These are phyloP conservation scores for Colletes latitarsis DNA, from an alignment of 1,140 invertebrate species.

Conservation along the genomic window DNA sequence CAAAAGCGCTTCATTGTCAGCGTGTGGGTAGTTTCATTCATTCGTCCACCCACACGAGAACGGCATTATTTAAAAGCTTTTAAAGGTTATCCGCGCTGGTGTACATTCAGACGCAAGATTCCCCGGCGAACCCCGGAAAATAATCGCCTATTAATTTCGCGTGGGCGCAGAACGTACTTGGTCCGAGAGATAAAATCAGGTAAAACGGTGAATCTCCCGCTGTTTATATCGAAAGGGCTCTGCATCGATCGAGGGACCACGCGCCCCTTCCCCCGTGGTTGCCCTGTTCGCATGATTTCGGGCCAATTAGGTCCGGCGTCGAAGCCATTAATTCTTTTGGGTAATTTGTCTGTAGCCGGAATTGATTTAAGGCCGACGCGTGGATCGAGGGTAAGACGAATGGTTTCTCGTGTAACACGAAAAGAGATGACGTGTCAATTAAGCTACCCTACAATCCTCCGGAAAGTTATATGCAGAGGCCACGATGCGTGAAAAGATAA, in stretches of 20 bases:
- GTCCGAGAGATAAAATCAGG: slow-evolving; percentile 47
- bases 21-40: slow-evolving; percentile 65
- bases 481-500: slow-evolving; percentile 44
- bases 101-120: background rate
- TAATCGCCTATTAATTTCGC: slow-evolving; percentile 58
- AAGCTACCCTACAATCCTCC: slow-evolving; percentile 62
- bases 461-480: slow-evolving; percentile 54
- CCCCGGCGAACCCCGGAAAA: slow-evolving; percentile 37
- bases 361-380: slow-evolving; percentile 66
- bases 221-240: slow-evolving; percentile 30
- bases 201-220: slow-evolving; percentile 46
- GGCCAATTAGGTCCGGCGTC: slow-evolving; percentile 62
- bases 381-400: slow-evolving; percentile 66
- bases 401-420: slow-evolving; percentile 35
- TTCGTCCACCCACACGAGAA: slow-evolving; percentile 54
- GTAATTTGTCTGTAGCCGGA: slow-evolving; percentile 63
- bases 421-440: slow-evolving; percentile 67
- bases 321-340: slow-evolving; percentile 69
- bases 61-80: slow-evolving; percentile 48
- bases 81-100: slow-evolving; percentile 54
- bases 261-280: background rate
- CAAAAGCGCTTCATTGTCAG: slow-evolving; percentile 66
- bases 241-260: slow-evolving; percentile 25
- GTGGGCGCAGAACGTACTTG: slow-evolving; percentile 54
- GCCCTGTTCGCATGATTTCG: slow-evolving; percentile 52